Base-by-base conservation (phyloP, 2,113 vertebrate species). In the Cranoglanis bouderius region DNA sequence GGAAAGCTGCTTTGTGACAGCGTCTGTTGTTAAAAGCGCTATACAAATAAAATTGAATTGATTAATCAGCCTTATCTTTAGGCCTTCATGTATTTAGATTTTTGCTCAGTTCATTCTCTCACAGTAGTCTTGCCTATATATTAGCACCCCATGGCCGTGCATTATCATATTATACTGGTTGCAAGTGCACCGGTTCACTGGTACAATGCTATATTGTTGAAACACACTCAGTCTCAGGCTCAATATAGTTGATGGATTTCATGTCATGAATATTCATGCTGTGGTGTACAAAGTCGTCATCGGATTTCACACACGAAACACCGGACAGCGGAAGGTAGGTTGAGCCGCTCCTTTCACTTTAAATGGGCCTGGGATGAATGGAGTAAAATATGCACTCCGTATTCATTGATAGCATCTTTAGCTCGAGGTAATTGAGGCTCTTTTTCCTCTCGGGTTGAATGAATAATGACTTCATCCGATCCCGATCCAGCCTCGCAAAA, bases 381-480 rank as follows among this genome's bases (percentile, higher is more conserved):
- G 97, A 96, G 96, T 97, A 97, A 98, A 99, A 98, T 97, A 97
- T 97, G 97, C 97, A 97, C 97, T 97, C 97, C 97, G 96, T 96
- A 97, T 98, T 98, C 98, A 97, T 96, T 98, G 98, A 99, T 99
- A 98, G 96, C 97, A 97, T 98, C 97, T 98, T 98, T 97, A 97
- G 96, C 95, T 97, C 96, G 97, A 97, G 96, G 98, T 99, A 98
- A 99, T 98, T 97, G 98, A 98, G 97, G 97, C 97, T 96, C 96
- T 96, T 95, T 96, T 90, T 86, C 86, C 74, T 92, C 91, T 61
- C 93, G 96, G 97, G 97, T 97, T 97, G 97, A 97, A 97, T 98
- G 97, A 98, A 96, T 98, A 98, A 99, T 97, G 97, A 97, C 97
- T 99, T 98, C 97, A 98, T 98, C 97, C 96, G 97, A 95, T 95